Base-by-base conservation (phyloP, 1,140 invertebrate species). In the Nasonia giraulti region DNA sequence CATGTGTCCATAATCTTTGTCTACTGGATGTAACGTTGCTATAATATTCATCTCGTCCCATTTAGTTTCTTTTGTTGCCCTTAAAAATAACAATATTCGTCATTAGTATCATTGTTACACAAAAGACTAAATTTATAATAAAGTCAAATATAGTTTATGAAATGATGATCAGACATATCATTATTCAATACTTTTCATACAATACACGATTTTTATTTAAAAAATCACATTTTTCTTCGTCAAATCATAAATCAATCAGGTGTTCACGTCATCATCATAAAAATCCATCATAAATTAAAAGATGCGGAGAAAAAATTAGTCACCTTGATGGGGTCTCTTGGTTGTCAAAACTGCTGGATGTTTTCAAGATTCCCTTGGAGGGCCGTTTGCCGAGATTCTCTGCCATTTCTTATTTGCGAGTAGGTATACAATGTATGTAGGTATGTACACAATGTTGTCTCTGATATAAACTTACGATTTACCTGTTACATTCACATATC, bases 21-120 rank as follows among this genome's bases (percentile, higher is more conserved):
- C 98, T 44, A 97, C 93, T 68, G 99, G 99, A 95, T 99, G 99
- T 89, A 98, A 95, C 6, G 99, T 99, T 83, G 98, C 98, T 88
- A 99, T 95, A 86, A 99, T 99, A 93, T 99, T 99, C 96, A 99
- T 98, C 94, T 99, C 99, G 94, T 99, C 99, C 95, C 98, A 99
- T 94, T 98, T 97, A 92, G 97, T 98, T 92, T 96, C 96, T 93
- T 96, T 97, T 85, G 93, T 93, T 89, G 95, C 95, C 92, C 95
- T 96, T 89, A 84, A 85, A 82, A 62, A n/a, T 62, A 62, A 1
- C 55, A 62, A 62, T 5, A n/a, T 62, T 20, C n/a, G 3, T 20
- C 6, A n/a, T 7, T 20, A 0, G n/a, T 62, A 62, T 17, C 12
- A 14, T 50, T 14, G 47, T 40, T 40, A 40, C 8, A 5, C 7